These are phyloP conservation scores for Holacanthus passer DNA, from an alignment of 2,113 vertebrate genomes.

Conservation along the genomic window DNA sequence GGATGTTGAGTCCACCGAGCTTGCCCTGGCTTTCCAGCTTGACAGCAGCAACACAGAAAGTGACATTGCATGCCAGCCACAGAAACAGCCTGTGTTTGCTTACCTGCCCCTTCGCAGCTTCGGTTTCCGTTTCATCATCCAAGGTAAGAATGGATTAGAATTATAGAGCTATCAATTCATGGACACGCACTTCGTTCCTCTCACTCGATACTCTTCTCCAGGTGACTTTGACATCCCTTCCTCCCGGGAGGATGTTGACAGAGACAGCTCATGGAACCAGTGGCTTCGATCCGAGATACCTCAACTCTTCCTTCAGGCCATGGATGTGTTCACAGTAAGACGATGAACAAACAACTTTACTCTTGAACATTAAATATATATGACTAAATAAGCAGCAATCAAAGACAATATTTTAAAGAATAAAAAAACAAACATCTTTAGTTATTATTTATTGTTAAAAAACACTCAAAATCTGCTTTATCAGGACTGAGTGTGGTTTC, in stretches of 20 bases:
- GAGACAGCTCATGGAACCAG: conserved; percentile 88
- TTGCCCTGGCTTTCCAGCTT: conserved; percentile 86
- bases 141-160: conserved; percentile 68
- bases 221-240: conserved; percentile 88
- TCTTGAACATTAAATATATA: too few species aligned
- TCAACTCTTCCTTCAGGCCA: conserved; percentile 84
- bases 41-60: conserved; percentile 26
- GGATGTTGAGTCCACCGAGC: conserved; percentile 83
- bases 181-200: neutral
- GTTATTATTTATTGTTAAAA: too few species aligned
- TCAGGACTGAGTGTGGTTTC: too few species aligned
- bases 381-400: too few species aligned
- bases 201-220: conserved; percentile 34
- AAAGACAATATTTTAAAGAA: too few species aligned
- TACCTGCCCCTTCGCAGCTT: conserved; percentile 87
- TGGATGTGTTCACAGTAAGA: conserved; percentile 85
- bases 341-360: too few species aligned
- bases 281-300: conserved; percentile 87
- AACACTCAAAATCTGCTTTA: too few species aligned
- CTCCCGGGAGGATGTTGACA: conserved; percentile 87
- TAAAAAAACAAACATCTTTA: too few species aligned
- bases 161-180: neutral
- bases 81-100: conserved; percentile 86
- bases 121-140: conserved; percentile 87
- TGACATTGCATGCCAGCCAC: conserved; percentile 69